Evolutionary conservation across 2,888 invertebrate species (phyloP), one percentile per base, ranked within the genome.

Genomic region (Pterostichus madidus): DNA sequence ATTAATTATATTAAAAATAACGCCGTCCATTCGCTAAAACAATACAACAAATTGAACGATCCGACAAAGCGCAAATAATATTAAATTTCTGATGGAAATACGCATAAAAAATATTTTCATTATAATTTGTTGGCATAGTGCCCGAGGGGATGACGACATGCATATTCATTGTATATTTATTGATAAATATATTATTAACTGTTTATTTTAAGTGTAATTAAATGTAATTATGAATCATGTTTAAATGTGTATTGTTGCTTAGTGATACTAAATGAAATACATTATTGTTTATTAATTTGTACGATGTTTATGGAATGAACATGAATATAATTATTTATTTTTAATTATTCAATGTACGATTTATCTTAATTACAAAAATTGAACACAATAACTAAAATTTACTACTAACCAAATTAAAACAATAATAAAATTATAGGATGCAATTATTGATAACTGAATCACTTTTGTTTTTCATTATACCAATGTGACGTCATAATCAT

Each of bases 1-100:
- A 80, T 80, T 80, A 80, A 80, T 80, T 68, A 80, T 68, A 80
- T 80, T 80, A 68, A 80, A 79, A 80, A 80, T 68, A 80, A 61
- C 44, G 10, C 68, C 52, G 24, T 31, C 46, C 68, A 52, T 15
- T 68, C 24, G 15, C 17, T 31, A 64, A 79, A 80, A 80, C 80
- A 56, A 56, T 53, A 53, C 77, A 46, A 71, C 64, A 32, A 64
- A 64, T 44, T 24, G 71, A 46, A 49, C 39, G 17, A 35, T 13
- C 17, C 46, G 46, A 53, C 13, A 5, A 2, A 71, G 46, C 46
- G 3, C 53, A 53, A 15, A 53, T 15, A n/a, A 53, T 15, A 53
- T 15, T 53, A 71, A 44, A 71, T n/a, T 35, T 32, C 13, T 59
- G 31, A 17, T 59, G 11, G 5, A 35, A 35, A 35, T n/a, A 39